Percentiles rank a stretch among this genome's conserved stretches.
These are phyloP conservation scores for Heterodera carotae DNA, from an alignment of 1,140 invertebrate genomes.

Conservation along the genomic window DNA sequence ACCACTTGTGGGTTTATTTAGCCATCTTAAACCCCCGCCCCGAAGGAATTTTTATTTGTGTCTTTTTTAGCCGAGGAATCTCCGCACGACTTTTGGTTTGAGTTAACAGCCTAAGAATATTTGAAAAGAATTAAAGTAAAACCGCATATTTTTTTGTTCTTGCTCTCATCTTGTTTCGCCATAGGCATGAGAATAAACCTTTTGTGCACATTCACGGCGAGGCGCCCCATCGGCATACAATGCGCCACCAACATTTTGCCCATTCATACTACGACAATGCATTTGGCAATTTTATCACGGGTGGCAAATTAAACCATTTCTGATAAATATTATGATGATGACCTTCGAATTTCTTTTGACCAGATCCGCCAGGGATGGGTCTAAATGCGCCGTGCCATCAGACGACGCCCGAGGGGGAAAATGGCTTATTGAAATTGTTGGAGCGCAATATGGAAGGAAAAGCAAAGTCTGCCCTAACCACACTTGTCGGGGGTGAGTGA, in stretches of 20 bases:
- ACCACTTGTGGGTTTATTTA: too few relatives aligned
- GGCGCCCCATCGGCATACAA: conserved; percentile 7
- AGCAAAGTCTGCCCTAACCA: background rate
- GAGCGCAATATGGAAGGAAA: background rate
- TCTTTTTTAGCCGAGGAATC: background rate
- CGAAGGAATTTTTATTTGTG: background rate
- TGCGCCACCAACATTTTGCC: conserved; percentile 33
- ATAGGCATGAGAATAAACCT: conserved; percentile 31
- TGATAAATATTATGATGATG: background rate
- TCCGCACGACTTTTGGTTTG: background rate
- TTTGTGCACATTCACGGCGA: conserved; percentile 29
- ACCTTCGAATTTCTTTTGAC: background rate
- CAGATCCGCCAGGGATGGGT: conserved; percentile 28
- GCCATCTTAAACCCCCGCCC: too few relatives aligned
- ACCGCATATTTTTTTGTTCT: background rate
- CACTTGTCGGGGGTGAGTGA: background rate
- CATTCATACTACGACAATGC: conserved; percentile 21
- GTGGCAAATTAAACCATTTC: background rate
- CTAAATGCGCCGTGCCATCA: background rate
- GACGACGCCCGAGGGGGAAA: background rate
- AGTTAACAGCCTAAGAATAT: too few relatives aligned
- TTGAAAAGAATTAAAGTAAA: too few relatives aligned
- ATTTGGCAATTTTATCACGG: conserved; percentile 33
- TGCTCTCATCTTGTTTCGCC: too few relatives aligned
- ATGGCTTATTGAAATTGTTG: background rate